Base-by-base conservation (phyloP, 2,113 vertebrate species). In the Leptocoma aspasia region DNA sequence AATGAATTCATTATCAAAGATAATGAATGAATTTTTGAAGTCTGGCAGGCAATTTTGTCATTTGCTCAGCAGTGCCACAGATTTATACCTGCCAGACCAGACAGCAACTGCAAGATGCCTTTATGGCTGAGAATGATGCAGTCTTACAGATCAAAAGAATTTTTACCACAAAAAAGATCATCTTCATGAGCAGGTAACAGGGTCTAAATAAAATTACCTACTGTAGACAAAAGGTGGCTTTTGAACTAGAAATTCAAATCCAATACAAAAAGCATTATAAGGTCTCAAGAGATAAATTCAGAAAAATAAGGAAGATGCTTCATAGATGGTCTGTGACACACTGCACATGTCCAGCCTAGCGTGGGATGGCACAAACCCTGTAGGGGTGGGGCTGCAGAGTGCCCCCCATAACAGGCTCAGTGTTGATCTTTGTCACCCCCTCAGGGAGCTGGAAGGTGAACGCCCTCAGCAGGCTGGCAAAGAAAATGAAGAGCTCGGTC, bases 401-500 rank as follows among this genome's bases (percentile, higher is more conserved):
- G 7, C 89, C 86, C 75, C 94, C 95, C 0, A 69, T 0, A 15
- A 94, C 1, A 2, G 89, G 84, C 78, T 95, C 85, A 2, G 89
- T 90, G 87, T n/a, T 89, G 86, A 84, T 15, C 37, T 12, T 2
- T 0, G 21, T 92, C 76, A 84, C 91, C 1, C 94, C 95, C 59
- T 95, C 80, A 0, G 91, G 95, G 6, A 91, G 94, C 60, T 0
- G 44, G 73, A 96, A 93, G 31, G 86, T 85, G 86, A 97, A 96
- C 1, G 82, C 78, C 33, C 86, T 47, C 54, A 97, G 80, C 80
- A 97, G 78, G 66, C 2, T 96, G 90, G 96, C 39, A 77, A 97
- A 96, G 84, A 96, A 94, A 86, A 97, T 92, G 30, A 97, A 97
- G 71, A 97, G 83, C 56, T 97, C 96, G 0, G 92, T 95, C 84